Conservation (phyloP, 2,888 invertebrate species). For the Tortricodes alternella region DNA sequence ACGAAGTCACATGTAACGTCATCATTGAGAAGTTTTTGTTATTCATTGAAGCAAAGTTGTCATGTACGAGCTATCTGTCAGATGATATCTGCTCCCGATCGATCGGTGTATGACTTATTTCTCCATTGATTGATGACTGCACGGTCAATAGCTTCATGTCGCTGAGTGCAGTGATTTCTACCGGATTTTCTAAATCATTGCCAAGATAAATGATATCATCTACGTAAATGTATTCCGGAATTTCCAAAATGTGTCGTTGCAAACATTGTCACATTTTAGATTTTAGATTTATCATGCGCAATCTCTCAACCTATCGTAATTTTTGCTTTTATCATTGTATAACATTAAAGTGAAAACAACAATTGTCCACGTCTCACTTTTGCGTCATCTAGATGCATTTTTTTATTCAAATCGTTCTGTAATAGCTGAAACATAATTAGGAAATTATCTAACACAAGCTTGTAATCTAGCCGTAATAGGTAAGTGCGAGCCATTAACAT, state of each 20-base stretch:
- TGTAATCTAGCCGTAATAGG: conserved; percentile 12
- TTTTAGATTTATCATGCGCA: neutral
- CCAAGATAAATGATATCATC: neutral
- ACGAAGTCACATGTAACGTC: conserved; percentile 6
- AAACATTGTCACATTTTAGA: neutral
- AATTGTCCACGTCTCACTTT: conserved; percentile 10
- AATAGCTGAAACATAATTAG: conserved; percentile 26
- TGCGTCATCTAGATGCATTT: conserved; percentile 10
- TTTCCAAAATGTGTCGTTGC: neutral
- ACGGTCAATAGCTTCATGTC: neutral
- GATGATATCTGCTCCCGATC: conserved; percentile 18
- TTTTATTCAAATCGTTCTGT: conserved; percentile 20
- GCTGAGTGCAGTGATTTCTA: conserved; percentile 4
- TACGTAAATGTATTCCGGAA: neutral
- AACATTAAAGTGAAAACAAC: conserved; percentile 24
- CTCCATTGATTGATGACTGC: conserved; percentile 21
- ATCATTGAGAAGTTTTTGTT: conserved; percentile 13
- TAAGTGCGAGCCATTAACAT: neutral
- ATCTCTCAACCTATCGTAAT: neutral
- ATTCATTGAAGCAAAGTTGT: conserved; percentile 13
- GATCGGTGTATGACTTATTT: conserved; percentile 18
- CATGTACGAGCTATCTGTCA: conserved; percentile 9
- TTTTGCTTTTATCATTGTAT: conserved; percentile 16
- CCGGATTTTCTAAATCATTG: conserved; percentile 2
- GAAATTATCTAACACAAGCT: conserved; percentile 22